Percentiles rank a stretch among this genome's conserved stretches.
Conservation (phyloP, 2,797 vertebrate species). For the Poecilia wingei region DNA sequence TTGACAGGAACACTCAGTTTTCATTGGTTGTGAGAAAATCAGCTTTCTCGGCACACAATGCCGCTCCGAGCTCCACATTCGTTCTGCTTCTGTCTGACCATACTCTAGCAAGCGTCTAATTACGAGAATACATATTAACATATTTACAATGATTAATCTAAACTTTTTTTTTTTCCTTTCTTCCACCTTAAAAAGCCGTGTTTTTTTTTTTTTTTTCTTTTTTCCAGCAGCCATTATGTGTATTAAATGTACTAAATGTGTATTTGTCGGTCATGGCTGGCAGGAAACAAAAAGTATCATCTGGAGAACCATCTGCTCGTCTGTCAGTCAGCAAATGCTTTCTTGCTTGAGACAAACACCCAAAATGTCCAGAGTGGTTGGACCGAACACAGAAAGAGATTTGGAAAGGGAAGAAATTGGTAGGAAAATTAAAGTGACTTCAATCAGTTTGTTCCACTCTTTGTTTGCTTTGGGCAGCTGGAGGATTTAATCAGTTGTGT, state of each 20-base stretch:
- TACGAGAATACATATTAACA: conserved; percentile 4
- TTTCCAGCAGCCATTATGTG: conserved; percentile 43
- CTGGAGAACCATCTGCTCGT: conserved; percentile 58
- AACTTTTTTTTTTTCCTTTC: neutral
- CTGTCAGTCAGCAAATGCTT: conserved; percentile 50
- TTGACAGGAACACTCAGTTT: conserved; percentile 50
- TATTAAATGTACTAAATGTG: neutral
- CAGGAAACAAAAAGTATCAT: conserved; percentile 49
- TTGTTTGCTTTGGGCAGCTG: neutral
- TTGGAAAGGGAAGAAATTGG: neutral
- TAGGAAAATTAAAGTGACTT: conserved; percentile 1
- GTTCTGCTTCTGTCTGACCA: conserved; percentile 9
- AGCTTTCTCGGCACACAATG: conserved; percentile 21
- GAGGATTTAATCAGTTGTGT: conserved; percentile 32
- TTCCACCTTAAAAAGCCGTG: conserved; percentile 8
- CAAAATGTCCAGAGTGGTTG: conserved; percentile 37
- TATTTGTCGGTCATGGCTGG: conserved; percentile 38
- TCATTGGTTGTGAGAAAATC: conserved; percentile 24
- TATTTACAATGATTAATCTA: conserved; percentile 9
- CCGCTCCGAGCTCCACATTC: conserved; percentile 1
- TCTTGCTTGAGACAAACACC: conserved; percentile 34
- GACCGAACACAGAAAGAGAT: conserved; percentile 7
- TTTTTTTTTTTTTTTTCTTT: conserved; percentile 40
- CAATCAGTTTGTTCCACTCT: neutral
- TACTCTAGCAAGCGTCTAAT: conserved; percentile 4